Evolutionary conservation across 2,888 invertebrate species (phyloP).

Genomic region (Hydraecia micacea): DNA sequence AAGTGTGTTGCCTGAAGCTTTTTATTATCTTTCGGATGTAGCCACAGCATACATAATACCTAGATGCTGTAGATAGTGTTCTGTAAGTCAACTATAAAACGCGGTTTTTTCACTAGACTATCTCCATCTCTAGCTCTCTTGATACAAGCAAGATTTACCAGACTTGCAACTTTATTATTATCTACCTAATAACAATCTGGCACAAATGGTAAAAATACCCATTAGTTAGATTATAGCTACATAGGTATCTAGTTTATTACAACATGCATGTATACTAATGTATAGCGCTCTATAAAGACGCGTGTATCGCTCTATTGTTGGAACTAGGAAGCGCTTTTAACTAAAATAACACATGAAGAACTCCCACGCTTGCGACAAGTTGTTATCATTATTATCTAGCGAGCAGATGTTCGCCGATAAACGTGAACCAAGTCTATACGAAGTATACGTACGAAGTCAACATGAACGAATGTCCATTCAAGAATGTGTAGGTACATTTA

Average conservation of each 20-base stretch:
- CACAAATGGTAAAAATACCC: conserved; percentile 57
- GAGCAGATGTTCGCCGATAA: conserved; percentile 55
- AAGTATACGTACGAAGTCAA: conserved; percentile 25
- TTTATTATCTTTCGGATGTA: background rate
- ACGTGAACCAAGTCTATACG: conserved; percentile 22
- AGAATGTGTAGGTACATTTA: conserved; percentile 60
- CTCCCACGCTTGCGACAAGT: conserved; percentile 70
- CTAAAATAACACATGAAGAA: conserved; percentile 70
- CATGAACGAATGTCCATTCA: conserved; percentile 53
- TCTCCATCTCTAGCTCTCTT: conserved; percentile 7
- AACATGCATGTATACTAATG: conserved; percentile 12
- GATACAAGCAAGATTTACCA: conserved; percentile 30
- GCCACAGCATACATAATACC: background rate
- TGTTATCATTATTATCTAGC: conserved; percentile 59
- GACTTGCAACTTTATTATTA: conserved; percentile 14
- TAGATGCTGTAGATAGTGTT: background rate
- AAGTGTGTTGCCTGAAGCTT: conserved; percentile 13
- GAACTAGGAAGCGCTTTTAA: conserved; percentile 73
- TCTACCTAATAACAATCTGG: conserved; percentile 30
- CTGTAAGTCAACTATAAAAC: background rate
- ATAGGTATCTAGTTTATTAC: conserved; percentile 24
- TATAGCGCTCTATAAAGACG: conserved; percentile 47
- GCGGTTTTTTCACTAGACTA: conserved; percentile 9
- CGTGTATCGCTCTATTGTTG: conserved; percentile 65
- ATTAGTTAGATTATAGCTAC: conserved; percentile 39